Evolutionary conservation across 2,797 vertebrate species (phyloP).

Genomic region (Xerus rutilus): DNA sequence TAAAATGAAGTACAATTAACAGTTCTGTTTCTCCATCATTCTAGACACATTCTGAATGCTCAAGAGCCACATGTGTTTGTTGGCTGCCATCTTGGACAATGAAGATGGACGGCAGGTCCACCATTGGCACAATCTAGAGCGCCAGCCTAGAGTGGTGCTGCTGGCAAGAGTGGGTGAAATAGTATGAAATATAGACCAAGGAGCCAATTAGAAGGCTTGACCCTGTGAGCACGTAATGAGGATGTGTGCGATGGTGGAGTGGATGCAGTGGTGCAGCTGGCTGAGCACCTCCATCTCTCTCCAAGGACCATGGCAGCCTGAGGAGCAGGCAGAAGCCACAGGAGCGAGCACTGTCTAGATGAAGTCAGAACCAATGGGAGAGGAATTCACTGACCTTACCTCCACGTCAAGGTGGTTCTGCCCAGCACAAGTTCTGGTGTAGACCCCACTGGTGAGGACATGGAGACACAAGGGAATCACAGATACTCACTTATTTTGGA

Average conservation of each 20-base stretch:
- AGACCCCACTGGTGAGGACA: not conserved
- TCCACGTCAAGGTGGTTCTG: accelerated
- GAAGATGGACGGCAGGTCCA: accelerated
- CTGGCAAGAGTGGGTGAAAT: accelerated
- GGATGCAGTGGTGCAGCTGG: too few species aligned
- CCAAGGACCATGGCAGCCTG: not conserved
- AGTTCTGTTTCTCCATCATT: not conserved
- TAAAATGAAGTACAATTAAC: not conserved
- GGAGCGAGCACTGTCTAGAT: not conserved
- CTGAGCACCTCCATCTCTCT: not conserved
- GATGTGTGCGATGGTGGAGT: accelerated
- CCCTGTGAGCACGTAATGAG: accelerated
- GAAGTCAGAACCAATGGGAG: not conserved
- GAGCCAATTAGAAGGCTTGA: not conserved
- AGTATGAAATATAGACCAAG: not conserved
- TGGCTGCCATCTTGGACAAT: not conserved
- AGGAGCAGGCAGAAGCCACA: not conserved
- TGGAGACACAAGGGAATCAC: not conserved
- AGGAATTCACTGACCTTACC: accelerated
- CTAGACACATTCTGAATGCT: not conserved
- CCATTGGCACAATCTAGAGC: accelerated
- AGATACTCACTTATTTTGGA: not conserved
- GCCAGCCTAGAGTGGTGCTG: accelerated
- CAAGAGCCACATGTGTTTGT: accelerated
- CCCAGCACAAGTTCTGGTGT: not conserved